Evolutionary conservation across 2,888 invertebrate genomes (phyloP).

Genomic region (Orchesella flavescens): DNA sequence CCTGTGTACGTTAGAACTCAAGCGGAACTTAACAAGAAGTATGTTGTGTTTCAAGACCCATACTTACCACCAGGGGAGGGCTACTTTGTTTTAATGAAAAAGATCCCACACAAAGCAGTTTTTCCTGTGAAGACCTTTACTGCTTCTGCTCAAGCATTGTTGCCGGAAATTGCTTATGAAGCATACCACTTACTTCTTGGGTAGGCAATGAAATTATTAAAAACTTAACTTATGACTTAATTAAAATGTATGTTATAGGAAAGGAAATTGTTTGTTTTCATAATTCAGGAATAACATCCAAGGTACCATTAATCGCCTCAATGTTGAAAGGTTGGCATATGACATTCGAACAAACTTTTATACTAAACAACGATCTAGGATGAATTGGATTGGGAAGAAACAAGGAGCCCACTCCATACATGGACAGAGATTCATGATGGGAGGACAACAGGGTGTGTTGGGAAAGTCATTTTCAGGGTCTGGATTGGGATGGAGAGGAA

Average conservation of each 20-base stretch:
- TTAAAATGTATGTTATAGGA: background rate
- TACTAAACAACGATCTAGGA: background rate
- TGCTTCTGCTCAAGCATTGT: background rate
- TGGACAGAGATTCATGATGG: background rate
- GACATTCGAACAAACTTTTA: conserved; percentile 44
- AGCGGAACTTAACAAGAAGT: conserved; percentile 29
- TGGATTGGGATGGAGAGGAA: conserved; percentile 25
- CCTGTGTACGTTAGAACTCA: conserved; percentile 34
- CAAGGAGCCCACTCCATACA: background rate
- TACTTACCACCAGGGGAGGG: conserved; percentile 51
- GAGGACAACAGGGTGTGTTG: background rate
- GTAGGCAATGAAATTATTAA: background rate
- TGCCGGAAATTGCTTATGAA: conserved; percentile 20
- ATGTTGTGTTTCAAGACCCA: conserved; percentile 45
- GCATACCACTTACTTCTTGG: conserved; percentile 44
- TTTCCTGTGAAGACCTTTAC: background rate
- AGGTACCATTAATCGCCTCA: conserved; percentile 40
- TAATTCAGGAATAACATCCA: conserved; percentile 32
- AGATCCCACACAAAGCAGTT: conserved; percentile 16
- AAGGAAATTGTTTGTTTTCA: background rate
- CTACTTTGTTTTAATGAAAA: conserved; percentile 43
- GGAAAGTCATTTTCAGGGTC: background rate
- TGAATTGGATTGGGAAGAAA: background rate
- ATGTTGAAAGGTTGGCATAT: conserved; percentile 40
- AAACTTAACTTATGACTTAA: background rate